Base-by-base conservation (phyloP, 2,888 invertebrate genomes). In the Tetragonula carbonaria region DNA sequence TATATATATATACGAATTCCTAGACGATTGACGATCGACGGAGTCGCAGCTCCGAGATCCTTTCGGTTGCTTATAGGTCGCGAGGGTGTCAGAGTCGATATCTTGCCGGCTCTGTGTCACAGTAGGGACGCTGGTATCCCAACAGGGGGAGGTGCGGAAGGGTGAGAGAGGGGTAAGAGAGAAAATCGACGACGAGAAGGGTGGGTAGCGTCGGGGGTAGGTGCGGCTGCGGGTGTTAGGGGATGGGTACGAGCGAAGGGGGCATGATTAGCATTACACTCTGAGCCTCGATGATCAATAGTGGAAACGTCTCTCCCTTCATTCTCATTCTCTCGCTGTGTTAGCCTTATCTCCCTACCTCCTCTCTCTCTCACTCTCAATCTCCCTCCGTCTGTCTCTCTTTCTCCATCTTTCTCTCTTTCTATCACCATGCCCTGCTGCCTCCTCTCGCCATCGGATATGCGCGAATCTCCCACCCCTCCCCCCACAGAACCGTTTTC, bases 241-340 rank as follows among this genome's bases (percentile, higher is more conserved):
- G 87, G 85, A 89, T 83, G 85, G 84, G 86, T 79, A 90, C 87
- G 82, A 88, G 86, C 86, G 90, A 91, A 73, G 93, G 92, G 93
- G 94, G 94, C 92, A 93, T 94, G 94, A 94, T 94, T 94, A 94
- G 94, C 94, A 94, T 94, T 94, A 93, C 94, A 93, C 94, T 94
- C 94, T 93, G 94, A 93, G 94, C 93, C 94, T 93, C 94, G 94
- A 94, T 94, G 94, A 94, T 94, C 94, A 94, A 94, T 94, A 94
- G 94, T 94, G 93, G 93, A 94, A 94, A 94, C 93, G 94, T 94
- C 93, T 93, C 94, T 92, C 93, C 93, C 94, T 93, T 93, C 93
- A 93, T 93, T 93, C 92, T 93, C 92, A 93, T 93, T 93, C 93
- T 93, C 93, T 93, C 92, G 92, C 93, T 90, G 93, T 93, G 93